phyloP scores from a whole-genome alignment of 2,797 vertebrate species.

The Heliangelus exortis region DNA sequence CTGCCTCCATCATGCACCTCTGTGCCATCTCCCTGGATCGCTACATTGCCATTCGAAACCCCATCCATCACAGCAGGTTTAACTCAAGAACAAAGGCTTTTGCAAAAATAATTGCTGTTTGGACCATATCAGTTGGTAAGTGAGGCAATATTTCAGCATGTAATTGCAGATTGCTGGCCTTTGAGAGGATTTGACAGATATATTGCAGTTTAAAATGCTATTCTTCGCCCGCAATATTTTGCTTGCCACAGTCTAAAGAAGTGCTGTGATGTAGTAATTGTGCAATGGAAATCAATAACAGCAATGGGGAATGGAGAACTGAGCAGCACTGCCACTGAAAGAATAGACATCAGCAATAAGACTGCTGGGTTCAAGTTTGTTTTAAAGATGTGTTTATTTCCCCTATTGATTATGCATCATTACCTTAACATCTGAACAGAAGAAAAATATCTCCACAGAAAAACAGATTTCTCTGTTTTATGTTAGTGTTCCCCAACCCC shows the following conservation, averaged over 20 bases:
- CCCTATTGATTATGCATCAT: not conserved
- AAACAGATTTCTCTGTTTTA: not conserved
- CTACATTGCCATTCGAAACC: constrained; percentile 93
- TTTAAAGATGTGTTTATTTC: not conserved
- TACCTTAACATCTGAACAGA: not conserved
- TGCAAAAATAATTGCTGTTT: constrained; percentile 93
- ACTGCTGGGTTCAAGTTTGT: not conserved
- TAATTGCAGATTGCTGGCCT: constrained; percentile 10
- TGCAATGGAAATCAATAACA: not conserved
- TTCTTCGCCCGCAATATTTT: not conserved
- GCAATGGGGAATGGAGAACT: not conserved
- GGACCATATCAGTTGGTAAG: constrained; percentile 96
- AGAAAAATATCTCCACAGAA: not conserved
- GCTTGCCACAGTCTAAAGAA: not conserved
- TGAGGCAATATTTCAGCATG: constrained; percentile 2
- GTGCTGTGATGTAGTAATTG: constrained; percentile 1
- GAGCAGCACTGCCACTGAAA: not conserved
- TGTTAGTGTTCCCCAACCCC: not conserved
- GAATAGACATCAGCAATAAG: not conserved
- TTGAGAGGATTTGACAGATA: not conserved
- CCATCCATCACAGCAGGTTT: constrained; percentile 94
- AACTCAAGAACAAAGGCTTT: constrained; percentile 95
- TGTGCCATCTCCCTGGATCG: constrained; percentile 97
- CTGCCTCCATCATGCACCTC: constrained; percentile 96
- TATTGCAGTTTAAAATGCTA: not conserved